These are phyloP conservation scores for Agapetus fuscipes DNA, from an alignment of 2,888 invertebrate species.

Conservation along the genomic window DNA sequence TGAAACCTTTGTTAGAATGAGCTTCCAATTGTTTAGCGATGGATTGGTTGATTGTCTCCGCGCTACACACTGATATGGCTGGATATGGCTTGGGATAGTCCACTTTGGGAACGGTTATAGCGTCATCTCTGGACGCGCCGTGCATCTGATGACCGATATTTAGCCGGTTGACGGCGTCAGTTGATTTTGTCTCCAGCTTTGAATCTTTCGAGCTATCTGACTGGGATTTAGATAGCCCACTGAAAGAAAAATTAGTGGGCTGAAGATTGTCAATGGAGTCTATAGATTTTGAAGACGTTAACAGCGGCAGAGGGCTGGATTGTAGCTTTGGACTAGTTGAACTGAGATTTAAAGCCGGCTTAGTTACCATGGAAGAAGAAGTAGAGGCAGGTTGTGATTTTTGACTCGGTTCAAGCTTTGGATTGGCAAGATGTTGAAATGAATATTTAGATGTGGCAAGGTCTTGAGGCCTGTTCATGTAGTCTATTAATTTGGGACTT, in stretches of 20 bases:
- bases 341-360: slow-evolving; percentile 39
- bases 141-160: slow-evolving; percentile 22
- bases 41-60: slow-evolving; percentile 25
- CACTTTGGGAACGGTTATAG: slow-evolving; percentile 5
- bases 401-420: slow-evolving; percentile 34
- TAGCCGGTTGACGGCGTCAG: slow-evolving; percentile 33
- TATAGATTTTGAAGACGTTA: slow-evolving; percentile 12
- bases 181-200: slow-evolving; percentile 34
- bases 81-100: slow-evolving; percentile 17
- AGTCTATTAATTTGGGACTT: slow-evolving; percentile 34
- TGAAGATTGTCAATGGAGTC: slow-evolving; percentile 28
- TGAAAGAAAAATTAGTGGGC: slow-evolving; percentile 29
- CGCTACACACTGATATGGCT: slow-evolving; percentile 18
- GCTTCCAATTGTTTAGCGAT: slow-evolving; percentile 27
- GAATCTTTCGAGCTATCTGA: slow-evolving; percentile 23
- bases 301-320: slow-evolving; percentile 12
- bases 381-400: slow-evolving; percentile 35
- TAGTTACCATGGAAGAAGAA: slow-evolving; percentile 29
- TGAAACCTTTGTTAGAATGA: slow-evolving; percentile 37
- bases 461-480: slow-evolving; percentile 33
- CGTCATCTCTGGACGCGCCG: slow-evolving; percentile 24
- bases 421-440: slow-evolving; percentile 35
- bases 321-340: slow-evolving; percentile 35
- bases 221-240: slow-evolving; percentile 29
- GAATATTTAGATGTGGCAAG: slow-evolving; percentile 34